These are phyloP conservation scores for Cephonodes hylas DNA, from an alignment of 2,888 invertebrate genomes.

Conservation along the genomic window DNA sequence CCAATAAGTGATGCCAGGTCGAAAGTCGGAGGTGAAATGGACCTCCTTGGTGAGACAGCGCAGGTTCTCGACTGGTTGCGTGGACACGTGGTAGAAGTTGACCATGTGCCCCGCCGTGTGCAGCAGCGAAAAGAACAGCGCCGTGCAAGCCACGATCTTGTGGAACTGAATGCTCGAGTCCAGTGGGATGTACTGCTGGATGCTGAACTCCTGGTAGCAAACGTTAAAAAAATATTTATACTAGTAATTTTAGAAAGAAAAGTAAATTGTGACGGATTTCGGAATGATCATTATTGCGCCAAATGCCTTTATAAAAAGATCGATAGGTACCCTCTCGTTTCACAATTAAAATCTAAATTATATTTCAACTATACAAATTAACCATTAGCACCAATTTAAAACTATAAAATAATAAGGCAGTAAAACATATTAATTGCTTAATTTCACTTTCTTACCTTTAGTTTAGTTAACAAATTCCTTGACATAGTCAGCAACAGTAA, in stretches of 20 bases:
- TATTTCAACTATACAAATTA: no score
- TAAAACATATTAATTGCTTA: neutral
- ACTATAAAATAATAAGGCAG: no score
- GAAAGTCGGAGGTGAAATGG: constrained; percentile 95
- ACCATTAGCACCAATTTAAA: no score
- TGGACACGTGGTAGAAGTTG: constrained; percentile 98
- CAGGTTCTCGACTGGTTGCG: constrained; percentile 95
- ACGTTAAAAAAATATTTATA: neutral
- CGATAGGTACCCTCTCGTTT: no score
- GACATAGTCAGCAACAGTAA: constrained; percentile 96
- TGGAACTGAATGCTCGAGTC: constrained; percentile 98
- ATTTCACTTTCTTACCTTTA: constrained; percentile 79
- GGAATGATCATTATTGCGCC: no score
- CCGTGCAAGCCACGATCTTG: constrained; percentile 97
- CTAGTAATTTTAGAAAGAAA: no score
- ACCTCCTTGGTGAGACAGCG: constrained; percentile 96
- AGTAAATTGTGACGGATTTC: no score
- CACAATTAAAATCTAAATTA: no score
- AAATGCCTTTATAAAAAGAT: no score
- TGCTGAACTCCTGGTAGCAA: constrained; percentile 86
- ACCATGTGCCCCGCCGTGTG: constrained; percentile 97
- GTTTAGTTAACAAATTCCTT: constrained; percentile 92
- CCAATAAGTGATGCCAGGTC: constrained; percentile 97
- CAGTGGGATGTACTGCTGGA: constrained; percentile 95
- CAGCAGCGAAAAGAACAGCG: constrained; percentile 93